Base-by-base conservation (phyloP, 2,113 vertebrate species). In the Channa maculata region DNA sequence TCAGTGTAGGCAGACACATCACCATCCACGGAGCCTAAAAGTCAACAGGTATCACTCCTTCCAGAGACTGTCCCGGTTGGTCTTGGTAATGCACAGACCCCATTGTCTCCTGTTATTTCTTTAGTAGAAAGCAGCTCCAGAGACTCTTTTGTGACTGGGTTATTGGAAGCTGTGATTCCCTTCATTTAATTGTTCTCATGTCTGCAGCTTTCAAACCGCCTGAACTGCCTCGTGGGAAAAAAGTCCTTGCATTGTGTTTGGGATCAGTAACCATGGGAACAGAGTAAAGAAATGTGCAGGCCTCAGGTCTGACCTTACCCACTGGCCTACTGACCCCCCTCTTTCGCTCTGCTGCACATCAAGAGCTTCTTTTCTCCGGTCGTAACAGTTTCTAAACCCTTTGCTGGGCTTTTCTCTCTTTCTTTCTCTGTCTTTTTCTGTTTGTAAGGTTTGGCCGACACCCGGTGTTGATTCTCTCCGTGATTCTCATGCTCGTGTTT, bases 401-500 rank as follows among this genome's bases (percentile, higher is more conserved):
- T 45, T 71, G 59, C 66, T 45, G 4, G 9, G 0, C 81, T 64
- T 76, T 36, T 71, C 44, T 80, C 15, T 24, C 24, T 24, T 24
- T 24, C 11, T 8, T 70, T 7, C 72, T n/a, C 61, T 54, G 24
- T 83, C 34, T 76, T 54, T 78, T 44, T 48, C 53, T 49, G 57
- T 79, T 11, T 64, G 78, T 3, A 65, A 92, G 91, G 92, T 92
- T 91, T 57, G 92, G 92, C 43, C 91, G 92, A 6, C 91, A 92
- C 75, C 90, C 88, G 1, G 95, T 99, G 59, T 89, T 99, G 71
- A 94, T 99, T 48, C 90, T 95, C 77, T 98, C 96, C 7, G 94
- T 97, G 79, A 87, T 97, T 75, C 95, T 98, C 94, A 96, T 97
- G 90, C 94, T 99, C 89, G 90, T 97, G 88, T 99, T 99, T 79